phyloP scores from a whole-genome alignment of 1,140 invertebrate genomes.

The Cepaea nemoralis region DNA sequence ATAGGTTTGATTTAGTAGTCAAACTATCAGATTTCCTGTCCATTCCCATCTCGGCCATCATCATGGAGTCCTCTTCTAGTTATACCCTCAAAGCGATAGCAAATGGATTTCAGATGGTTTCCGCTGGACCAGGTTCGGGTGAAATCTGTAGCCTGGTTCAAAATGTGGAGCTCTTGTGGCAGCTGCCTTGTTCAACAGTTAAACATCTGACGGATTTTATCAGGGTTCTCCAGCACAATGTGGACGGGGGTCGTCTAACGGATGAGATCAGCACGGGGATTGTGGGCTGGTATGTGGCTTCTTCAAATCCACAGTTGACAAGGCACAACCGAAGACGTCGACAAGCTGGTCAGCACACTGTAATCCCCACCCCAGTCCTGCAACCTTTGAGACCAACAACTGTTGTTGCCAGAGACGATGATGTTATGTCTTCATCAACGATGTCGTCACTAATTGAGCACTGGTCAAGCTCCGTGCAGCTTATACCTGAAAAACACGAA shows the following conservation, averaged over 20 bases:
- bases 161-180: constrained; percentile 46
- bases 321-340: constrained; percentile 25
- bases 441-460: background rate
- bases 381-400: constrained; percentile 26
- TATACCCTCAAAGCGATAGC: constrained; percentile 29
- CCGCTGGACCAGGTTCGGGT: constrained; percentile 45
- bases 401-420: background rate
- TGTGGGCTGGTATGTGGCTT: constrained; percentile 51
- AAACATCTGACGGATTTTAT: constrained; percentile 43
- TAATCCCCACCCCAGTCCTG: constrained; percentile 37
- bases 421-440: background rate
- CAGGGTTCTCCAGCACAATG: constrained; percentile 47
- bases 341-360: constrained; percentile 11
- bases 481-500: background rate
- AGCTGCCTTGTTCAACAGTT: constrained; percentile 39
- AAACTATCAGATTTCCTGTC: constrained; percentile 37
- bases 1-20: constrained; percentile 6
- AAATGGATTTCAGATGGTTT: constrained; percentile 44
- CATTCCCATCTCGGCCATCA: constrained; percentile 8
- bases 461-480: background rate
- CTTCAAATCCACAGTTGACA: constrained; percentile 31
- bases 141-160: constrained; percentile 24
- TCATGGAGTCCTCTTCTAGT: constrained; percentile 5
- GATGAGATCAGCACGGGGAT: constrained; percentile 38
- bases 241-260: constrained; percentile 43